A percentile compares a stretch with the other conserved stretches of the same genome.
Evolutionary conservation across 2,888 invertebrate genomes (phyloP).

Genomic region (Chaitophorus viminalis): DNA sequence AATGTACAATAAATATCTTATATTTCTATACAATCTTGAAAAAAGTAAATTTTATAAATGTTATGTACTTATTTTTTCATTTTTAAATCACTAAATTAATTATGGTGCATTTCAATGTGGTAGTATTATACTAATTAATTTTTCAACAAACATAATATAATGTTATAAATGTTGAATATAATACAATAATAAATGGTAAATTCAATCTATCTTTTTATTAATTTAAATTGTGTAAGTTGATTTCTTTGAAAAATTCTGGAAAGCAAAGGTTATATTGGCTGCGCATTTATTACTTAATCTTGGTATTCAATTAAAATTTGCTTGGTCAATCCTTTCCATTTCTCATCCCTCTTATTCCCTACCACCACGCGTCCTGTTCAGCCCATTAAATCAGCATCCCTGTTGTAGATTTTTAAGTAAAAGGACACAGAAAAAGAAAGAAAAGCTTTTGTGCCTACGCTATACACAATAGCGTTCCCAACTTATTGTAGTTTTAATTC

Average conservation of each 20-base stretch:
- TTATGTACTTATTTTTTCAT: background rate
- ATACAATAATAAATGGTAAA: background rate
- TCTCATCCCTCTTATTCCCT: conserved; percentile 4
- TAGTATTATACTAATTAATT: background rate
- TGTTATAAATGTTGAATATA: background rate
- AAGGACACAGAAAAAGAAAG: conserved; percentile 41
- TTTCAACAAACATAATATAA: background rate
- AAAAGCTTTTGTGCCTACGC: conserved; percentile 36
- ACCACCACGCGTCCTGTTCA: conserved; percentile 3
- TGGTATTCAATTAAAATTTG: conserved; percentile 49
- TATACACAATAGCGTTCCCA: conserved; percentile 35
- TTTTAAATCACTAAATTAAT: background rate
- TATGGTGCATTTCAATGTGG: background rate
- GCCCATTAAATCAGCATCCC: conserved; percentile 47
- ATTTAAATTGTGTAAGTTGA: conserved; percentile 33
- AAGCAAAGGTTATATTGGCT: conserved; percentile 27
- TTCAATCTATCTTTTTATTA: background rate
- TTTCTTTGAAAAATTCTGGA: conserved; percentile 24
- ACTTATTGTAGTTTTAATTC: conserved; percentile 58
- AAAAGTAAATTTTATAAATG: background rate
- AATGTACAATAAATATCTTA: no score
- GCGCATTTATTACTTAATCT: conserved; percentile 45
- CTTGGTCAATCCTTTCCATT: conserved; percentile 49
- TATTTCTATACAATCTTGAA: background rate
- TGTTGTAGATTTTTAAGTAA: conserved; percentile 50